Evolutionary conservation across 2,888 invertebrate species (phyloP).

Genomic region (Volucella inflata): DNA sequence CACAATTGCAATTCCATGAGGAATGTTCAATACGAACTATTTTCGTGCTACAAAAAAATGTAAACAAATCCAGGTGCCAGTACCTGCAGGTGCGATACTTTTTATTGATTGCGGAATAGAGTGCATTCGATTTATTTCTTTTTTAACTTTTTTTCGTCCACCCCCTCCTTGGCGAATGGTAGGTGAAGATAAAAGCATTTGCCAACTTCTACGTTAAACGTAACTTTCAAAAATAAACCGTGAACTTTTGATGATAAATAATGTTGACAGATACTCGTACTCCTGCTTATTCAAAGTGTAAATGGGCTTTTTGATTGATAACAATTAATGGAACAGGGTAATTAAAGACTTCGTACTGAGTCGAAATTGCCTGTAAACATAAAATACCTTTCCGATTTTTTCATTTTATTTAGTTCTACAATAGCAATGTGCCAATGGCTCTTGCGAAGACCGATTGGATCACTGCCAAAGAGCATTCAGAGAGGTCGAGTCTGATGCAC

Average conservation of each 20-base stretch:
- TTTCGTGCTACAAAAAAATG: background rate
- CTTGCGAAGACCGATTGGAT: no score
- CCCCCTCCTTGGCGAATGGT: background rate
- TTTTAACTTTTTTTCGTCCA: no score
- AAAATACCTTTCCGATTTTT: no score
- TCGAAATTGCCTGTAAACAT: no score
- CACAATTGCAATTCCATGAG: no score
- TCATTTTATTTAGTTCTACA: no score
- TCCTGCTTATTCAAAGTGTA: constrained; percentile 13
- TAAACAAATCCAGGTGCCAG: constrained; percentile 13
- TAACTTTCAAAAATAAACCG: constrained; percentile 26
- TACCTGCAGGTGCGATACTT: constrained; percentile 31
- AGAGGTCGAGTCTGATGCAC: no score
- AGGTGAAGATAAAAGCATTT: background rate
- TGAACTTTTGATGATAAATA: constrained; percentile 36
- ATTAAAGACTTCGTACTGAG: no score
- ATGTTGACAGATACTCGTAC: constrained; percentile 18
- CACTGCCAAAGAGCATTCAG: no score
- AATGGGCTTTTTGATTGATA: constrained; percentile 44
- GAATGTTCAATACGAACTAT: no score
- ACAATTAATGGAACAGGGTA: no score
- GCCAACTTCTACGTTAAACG: background rate
- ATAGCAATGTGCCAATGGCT: no score
- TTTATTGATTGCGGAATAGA: constrained; percentile 28
- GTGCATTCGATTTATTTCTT: constrained; percentile 4